Base-by-base conservation (phyloP, 2,113 vertebrate species). In the Syngnathus floridae region DNA sequence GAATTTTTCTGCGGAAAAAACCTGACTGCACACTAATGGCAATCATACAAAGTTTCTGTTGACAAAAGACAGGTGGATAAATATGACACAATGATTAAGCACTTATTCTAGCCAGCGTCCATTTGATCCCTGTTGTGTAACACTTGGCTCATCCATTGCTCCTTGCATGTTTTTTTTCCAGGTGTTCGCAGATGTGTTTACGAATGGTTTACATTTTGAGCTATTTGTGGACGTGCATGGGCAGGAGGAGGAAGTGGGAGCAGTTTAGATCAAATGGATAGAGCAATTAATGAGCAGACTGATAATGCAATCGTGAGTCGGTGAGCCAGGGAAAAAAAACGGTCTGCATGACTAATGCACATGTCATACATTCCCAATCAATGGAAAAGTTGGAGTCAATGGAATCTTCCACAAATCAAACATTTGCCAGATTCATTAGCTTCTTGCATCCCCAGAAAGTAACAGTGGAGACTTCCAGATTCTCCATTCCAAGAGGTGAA, bases 251-350 rank as follows among this genome's bases (percentile, higher is more conserved):
- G 36, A 40, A 40, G 19, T 59, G 37, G 57, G n/a, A 22, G 59
- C 14, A 12, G 66, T 77, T 78, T 11, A 71, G 73, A 81, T 62
- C 56, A 69, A 82, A 69, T 62, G 72, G 74, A 82, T 67, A 51
- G 72, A 71, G 59, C 59, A 61, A 73, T 73, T 64, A 71, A 73
- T 11, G 58, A 74, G 74, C 52, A 70, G 69, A 82, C 75, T 66
- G 79, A 86, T 84, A 82, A 81, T 77, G 67, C 71, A 40, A 75
- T 13, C 38, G 41, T 16, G 52, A 62, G 76, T 19, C 7, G 60
- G 1, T 14, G 64, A 83, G 85, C 82, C 85, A 88, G 87, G 85
- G 87, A 88, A 87, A 88, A 86, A 86, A 86, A 87, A 85, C 74
- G 58, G 75, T 65, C 75, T 72, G 84, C 77, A 84, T 86, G 82